A percentile compares a stretch with the other conserved stretches of the same genome.
These are phyloP conservation scores for Chionodraco myersi DNA, from an alignment of 2,113 vertebrate genomes.

Conservation along the genomic window DNA sequence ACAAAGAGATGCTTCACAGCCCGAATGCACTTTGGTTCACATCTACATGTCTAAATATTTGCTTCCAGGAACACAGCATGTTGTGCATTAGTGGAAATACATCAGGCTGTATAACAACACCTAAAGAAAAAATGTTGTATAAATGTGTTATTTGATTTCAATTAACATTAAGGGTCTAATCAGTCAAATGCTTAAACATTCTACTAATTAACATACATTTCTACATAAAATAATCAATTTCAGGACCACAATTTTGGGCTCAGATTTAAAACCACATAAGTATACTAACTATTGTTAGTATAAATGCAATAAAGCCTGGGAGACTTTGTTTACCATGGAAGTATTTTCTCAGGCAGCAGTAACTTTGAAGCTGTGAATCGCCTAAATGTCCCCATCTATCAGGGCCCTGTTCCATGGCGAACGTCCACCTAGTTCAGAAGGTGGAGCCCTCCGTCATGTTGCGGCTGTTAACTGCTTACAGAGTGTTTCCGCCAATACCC, in stretches of 20 bases:
- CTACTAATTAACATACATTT: not conserved
- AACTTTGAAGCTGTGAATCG: not conserved
- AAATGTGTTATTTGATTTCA: conserved; percentile 2
- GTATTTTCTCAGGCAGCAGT: not conserved
- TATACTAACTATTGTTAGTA: not conserved
- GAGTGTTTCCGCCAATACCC: not conserved
- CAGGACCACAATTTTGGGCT: not conserved
- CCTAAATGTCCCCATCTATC: not conserved
- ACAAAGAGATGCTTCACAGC: conserved; percentile 78
- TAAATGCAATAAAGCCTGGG: not conserved
- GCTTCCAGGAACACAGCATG: conserved; percentile 61
- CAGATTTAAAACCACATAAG: not conserved
- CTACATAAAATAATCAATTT: not conserved
- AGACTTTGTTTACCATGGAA: not conserved
- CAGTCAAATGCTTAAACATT: not conserved
- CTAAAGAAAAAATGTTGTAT: not conserved
- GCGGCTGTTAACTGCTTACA: conserved; percentile 5
- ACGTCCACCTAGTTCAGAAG: conserved; percentile 1
- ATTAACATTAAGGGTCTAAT: not conserved
- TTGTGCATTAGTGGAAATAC: conserved; percentile 54
- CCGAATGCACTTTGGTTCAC: conserved; percentile 60
- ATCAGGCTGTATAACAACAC: conserved; percentile 44
- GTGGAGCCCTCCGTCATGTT: conserved; percentile 10
- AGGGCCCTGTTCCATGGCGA: not conserved
- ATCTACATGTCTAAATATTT: conserved; percentile 83